Evolutionary conservation across 2,888 invertebrate genomes (phyloP), one percentile per base, ranked within the genome.

Genomic region (Hirtodrosophila duncani): DNA sequence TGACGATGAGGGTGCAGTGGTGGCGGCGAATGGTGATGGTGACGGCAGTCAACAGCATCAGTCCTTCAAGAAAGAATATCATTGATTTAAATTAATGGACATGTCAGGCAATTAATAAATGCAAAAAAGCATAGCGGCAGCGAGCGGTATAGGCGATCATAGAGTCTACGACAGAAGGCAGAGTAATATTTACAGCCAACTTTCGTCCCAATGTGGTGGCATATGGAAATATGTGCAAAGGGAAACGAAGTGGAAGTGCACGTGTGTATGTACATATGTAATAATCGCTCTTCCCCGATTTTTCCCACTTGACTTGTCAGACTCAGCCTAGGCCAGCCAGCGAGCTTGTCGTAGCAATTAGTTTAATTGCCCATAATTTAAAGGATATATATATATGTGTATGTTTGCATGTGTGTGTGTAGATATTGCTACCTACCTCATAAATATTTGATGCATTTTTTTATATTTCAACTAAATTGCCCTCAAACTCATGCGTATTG

Each of bases 81-180:
- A 83, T 82, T 83, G 83, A 83, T 80, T 83, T 75, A 77, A 86
- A 85, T 85, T 83, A 85, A 85, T 85, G 85, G 72, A 77, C 72
- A 83, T 83, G 85, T 86, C 86, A 85, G 78, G 84, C 85, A 86
- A 86, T 85, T 85, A 86, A 86, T 86, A 86, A 82, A 85, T 85
- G 82, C 85, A 86, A 75, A 80, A n/a, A 66, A 81, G 81, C 85
- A 83, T 85, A 75, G 77, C 78, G 82, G 37, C 16, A n/a, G 16
- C 44, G 34, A 10, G 18, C 42, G 13, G 43, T 16, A 26, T 34
- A 23, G 42, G 16, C 37, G 34, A 39, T 38, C 29, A 42, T 29
- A 17, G 16, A 23, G n/a, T n/a, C n/a, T n/a, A n/a, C n/a, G n/a
- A n/a, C n/a, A n/a, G n/a, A n/a, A n/a, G n/a, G n/a, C n/a, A n/a